Conservation (phyloP, 1,140 invertebrate genomes). For the Octopus bimaculoides region DNA sequence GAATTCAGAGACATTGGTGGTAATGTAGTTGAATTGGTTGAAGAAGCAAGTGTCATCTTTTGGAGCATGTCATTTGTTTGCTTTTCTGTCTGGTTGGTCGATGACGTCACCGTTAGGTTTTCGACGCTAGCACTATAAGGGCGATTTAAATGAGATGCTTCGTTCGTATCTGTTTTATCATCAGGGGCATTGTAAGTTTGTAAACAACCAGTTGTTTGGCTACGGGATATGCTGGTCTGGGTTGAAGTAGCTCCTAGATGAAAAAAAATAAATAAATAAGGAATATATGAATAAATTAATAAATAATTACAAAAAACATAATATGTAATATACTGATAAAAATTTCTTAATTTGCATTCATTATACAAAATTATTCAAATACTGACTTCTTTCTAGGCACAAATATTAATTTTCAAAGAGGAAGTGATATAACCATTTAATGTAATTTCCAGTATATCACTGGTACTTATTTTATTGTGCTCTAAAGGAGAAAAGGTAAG, state of each 20-base stretch:
- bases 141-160: background rate
- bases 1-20: background rate
- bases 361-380: background rate
- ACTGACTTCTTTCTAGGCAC: background rate
- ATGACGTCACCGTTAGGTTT: background rate
- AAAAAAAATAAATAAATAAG: background rate
- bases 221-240: background rate
- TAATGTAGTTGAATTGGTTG: background rate
- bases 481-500: too few species aligned
- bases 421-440: background rate
- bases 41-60: background rate
- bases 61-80: background rate
- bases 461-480: too few species aligned
- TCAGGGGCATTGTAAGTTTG: background rate
- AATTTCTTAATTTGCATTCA: background rate
- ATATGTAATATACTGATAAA: background rate
- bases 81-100: background rate
- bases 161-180: background rate
- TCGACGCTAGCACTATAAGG: background rate
- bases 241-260: background rate
- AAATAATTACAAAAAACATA: background rate
- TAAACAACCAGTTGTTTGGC: background rate
- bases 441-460: too few species aligned
- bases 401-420: background rate
- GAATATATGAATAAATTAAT: background rate